These are phyloP conservation scores for Eutrigla gurnardus DNA, from an alignment of 2,797 vertebrate genomes.

Conservation along the genomic window DNA sequence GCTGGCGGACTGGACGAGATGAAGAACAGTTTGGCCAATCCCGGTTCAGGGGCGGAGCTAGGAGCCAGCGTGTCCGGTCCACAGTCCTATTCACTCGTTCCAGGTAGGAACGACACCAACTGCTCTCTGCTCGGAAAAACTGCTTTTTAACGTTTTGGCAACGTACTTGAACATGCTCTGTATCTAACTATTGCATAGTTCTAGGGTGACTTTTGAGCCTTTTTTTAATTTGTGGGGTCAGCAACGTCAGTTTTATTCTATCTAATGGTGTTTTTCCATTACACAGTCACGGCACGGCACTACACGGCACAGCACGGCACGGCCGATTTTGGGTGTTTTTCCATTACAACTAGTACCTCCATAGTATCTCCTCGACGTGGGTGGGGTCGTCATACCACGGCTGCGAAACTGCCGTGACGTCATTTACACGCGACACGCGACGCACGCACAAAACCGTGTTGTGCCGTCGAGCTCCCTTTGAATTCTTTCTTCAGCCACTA, in stretches of 20 bases:
- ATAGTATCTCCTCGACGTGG: too few species aligned
- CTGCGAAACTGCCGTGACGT: too few species aligned
- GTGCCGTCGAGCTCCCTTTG: too few species aligned
- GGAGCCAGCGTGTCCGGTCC: constrained; percentile 91
- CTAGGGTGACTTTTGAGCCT: background rate
- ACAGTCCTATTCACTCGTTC: constrained; percentile 95
- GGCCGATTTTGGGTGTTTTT: too few species aligned
- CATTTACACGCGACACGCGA: too few species aligned
- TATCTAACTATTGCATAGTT: background rate
- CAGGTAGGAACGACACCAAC: constrained; percentile 85
- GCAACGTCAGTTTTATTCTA: background rate
- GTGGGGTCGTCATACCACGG: too few species aligned
- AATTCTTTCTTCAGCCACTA: too few species aligned
- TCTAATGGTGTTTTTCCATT: too few species aligned
- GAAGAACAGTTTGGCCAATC: constrained; percentile 95
- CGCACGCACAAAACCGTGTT: too few species aligned
- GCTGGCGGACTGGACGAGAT: constrained; percentile 97
- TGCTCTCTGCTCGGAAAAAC: background rate
- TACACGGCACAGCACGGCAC: too few species aligned
- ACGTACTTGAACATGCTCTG: background rate
- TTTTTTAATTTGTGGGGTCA: background rate
- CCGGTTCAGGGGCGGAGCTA: constrained; percentile 90
- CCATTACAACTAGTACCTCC: too few species aligned
- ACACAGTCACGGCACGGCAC: too few species aligned
- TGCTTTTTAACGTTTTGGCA: background rate